These are phyloP conservation scores for Lutjanus erythropterus DNA, from an alignment of 2,113 vertebrate genomes.

Conservation along the genomic window DNA sequence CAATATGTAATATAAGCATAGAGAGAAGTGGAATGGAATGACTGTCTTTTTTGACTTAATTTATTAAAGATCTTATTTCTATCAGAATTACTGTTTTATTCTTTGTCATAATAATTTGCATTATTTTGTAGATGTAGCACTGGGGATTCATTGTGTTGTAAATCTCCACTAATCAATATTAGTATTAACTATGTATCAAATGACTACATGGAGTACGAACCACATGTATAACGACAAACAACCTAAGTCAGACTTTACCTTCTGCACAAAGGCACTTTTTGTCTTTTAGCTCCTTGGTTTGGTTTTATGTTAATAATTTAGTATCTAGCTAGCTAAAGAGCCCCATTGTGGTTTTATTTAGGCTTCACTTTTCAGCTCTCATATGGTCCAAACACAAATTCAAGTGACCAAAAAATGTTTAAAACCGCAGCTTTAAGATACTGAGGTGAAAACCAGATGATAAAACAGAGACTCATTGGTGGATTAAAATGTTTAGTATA, in stretches of 20 bases:
- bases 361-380: too few species aligned
- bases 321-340: too few species aligned
- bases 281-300: too few species aligned
- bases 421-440: neutral
- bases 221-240: too few species aligned
- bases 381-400: neutral
- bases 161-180: neutral
- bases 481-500: slow-evolving; percentile 39
- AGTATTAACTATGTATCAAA: neutral
- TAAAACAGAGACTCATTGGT: neutral
- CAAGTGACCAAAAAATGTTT: neutral
- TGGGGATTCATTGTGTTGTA: neutral
- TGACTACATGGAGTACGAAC: neutral
- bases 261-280: neutral
- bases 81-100: slow-evolving; percentile 14
- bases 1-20: slow-evolving; percentile 35
- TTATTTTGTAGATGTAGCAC: neutral
- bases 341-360: too few species aligned
- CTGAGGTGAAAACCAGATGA: neutral
- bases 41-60: slow-evolving; percentile 58
- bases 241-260: neutral
- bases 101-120: neutral
- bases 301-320: too few species aligned
- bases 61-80: slow-evolving; percentile 79
- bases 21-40: slow-evolving; percentile 6